Percentiles rank a stretch among this genome's conserved stretches.
Evolutionary conservation across 2,797 vertebrate genomes (phyloP).

Genomic region (Dendrocincla fuliginosa): DNA sequence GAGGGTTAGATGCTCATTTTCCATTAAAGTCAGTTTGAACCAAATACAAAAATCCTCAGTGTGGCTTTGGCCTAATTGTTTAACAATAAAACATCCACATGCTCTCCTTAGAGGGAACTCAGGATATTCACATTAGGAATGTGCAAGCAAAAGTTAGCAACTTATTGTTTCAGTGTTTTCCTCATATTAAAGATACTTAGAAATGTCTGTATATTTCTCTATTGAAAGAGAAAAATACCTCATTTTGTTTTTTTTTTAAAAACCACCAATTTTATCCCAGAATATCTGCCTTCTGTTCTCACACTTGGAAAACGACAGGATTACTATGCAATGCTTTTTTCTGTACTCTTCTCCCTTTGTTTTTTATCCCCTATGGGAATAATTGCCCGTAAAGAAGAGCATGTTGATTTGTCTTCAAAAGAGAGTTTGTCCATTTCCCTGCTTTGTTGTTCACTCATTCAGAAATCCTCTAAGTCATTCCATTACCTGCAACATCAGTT

Average conservation of each 20-base stretch:
- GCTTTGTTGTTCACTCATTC: background rate
- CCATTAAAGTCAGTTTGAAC: slow-evolving; percentile 1
- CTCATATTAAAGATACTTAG: background rate
- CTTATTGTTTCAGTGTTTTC: background rate
- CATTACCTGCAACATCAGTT: background rate
- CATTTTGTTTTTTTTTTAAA: background rate
- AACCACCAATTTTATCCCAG: background rate
- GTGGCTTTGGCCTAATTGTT: slow-evolving; percentile 8
- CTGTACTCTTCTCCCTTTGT: background rate
- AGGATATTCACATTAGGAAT: background rate
- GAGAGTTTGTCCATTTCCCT: background rate
- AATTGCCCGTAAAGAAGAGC: background rate
- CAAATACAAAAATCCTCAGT: background rate
- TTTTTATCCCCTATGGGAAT: background rate
- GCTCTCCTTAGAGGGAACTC: background rate
- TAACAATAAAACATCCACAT: background rate
- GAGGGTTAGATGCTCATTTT: background rate
- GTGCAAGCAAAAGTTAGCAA: background rate
- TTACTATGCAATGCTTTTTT: background rate
- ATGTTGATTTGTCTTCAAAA: background rate
- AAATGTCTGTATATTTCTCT: background rate
- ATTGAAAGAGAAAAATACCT: background rate
- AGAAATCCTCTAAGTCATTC: background rate
- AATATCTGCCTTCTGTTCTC: background rate
- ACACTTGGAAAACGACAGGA: background rate